These are phyloP conservation scores for Gymnopithys bicolor DNA, from an alignment of 2,797 vertebrate genomes.

Conservation along the genomic window DNA sequence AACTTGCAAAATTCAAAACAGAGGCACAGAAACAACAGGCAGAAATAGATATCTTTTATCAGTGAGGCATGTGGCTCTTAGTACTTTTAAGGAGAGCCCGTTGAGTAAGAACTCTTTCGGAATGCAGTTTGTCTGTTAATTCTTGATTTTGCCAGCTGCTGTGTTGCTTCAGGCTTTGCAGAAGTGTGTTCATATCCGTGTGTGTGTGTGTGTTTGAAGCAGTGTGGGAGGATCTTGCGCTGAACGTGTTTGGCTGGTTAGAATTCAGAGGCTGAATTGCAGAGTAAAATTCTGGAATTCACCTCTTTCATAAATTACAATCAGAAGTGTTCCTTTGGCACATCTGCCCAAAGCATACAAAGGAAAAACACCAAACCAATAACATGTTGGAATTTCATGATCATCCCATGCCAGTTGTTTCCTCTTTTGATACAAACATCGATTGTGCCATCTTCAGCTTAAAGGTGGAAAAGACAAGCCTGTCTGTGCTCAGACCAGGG, in stretches of 20 bases:
- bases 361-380: not conserved
- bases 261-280: not conserved
- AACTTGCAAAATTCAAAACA: not conserved
- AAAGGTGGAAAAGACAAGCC: not conserved
- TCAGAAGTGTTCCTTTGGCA: not conserved
- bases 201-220: not conserved
- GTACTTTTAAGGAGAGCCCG: not conserved
- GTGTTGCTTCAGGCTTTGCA: slow-evolving; percentile 18
- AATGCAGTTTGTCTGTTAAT: slow-evolving; percentile 24
- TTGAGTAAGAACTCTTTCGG: slow-evolving; percentile 44
- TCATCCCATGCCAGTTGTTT: not conserved
- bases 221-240: not conserved
- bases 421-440: not conserved
- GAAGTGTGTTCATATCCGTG: not conserved
- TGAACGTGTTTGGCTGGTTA: slow-evolving; percentile 4
- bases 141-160: slow-evolving; percentile 34
- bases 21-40: not conserved
- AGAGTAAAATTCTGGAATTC: not conserved
- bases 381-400: not conserved
- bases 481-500: not conserved
- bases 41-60: slow-evolving; percentile 21
- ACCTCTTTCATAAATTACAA: not conserved
- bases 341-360: not conserved
- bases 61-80: not conserved
- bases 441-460: not conserved